Percentiles rank a stretch among this genome's conserved stretches.
Evolutionary conservation across 2,113 vertebrate genomes (phyloP).

Genomic region (Odobenus rosmarus): DNA sequence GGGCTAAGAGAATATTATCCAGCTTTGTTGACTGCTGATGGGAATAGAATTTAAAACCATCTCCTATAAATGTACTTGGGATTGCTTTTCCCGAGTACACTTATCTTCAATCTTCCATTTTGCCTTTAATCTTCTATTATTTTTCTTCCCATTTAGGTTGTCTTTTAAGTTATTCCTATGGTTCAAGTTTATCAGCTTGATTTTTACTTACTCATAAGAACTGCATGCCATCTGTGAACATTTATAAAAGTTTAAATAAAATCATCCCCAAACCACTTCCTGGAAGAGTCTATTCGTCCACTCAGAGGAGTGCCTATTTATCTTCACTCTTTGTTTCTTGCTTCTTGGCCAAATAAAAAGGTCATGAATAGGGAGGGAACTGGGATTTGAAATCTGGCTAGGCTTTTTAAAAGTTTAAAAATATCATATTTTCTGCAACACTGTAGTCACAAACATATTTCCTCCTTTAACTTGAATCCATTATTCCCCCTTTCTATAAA

Average conservation of each 20-base stretch:
- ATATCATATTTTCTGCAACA: conserved; percentile 3
- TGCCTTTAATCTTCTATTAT: conserved; percentile 59
- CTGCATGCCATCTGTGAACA: not conserved
- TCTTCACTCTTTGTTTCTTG: not conserved
- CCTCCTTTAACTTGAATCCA: not conserved
- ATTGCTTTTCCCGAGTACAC: conserved; percentile 48
- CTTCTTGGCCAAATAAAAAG: conserved; percentile 39
- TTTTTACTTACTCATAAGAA: conserved; percentile 36
- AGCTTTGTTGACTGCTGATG: not conserved
- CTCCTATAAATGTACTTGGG: not conserved
- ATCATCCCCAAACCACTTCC: conserved; percentile 33
- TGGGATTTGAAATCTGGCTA: not conserved
- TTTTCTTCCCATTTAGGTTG: conserved; percentile 44
- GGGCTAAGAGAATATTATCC: not conserved
- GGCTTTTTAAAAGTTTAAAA: conserved; percentile 38
- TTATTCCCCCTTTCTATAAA: not conserved
- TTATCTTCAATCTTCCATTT: conserved; percentile 59
- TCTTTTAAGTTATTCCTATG: conserved; percentile 27
- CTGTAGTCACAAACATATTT: not conserved
- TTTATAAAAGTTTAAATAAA: conserved; percentile 43
- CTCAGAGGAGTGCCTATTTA: not conserved
- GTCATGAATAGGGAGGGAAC: not conserved
- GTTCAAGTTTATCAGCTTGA: not conserved
- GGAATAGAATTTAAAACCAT: conserved; percentile 53
- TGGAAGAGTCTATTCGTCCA: not conserved